phyloP scores from a whole-genome alignment of 2,113 vertebrate genomes.

The Condylura cristata region DNA sequence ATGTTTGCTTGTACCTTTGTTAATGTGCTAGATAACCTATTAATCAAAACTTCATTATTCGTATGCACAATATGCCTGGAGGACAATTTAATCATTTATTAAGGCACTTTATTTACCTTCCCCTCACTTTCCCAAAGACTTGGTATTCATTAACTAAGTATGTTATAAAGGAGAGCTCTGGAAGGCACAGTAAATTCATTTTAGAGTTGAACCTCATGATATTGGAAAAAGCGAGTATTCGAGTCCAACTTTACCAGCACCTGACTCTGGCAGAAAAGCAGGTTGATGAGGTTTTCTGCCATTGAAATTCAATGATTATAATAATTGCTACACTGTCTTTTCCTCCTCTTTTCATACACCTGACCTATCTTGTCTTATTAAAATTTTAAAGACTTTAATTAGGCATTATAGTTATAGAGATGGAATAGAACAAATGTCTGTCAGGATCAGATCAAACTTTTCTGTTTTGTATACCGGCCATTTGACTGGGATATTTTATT shows the following conservation, averaged over 20 bases:
- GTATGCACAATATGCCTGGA: slow-evolving; percentile 75
- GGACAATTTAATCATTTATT: slow-evolving; percentile 80
- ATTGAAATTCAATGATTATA: slow-evolving; percentile 64
- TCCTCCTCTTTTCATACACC: slow-evolving; percentile 69
- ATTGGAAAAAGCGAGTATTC: neutral
- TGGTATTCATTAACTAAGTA: slow-evolving; percentile 41
- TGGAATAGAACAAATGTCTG: slow-evolving; percentile 78
- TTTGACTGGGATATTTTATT: slow-evolving; percentile 83
- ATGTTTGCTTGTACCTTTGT: slow-evolving; percentile 61
- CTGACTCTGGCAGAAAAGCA: slow-evolving; percentile 30
- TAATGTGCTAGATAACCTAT: slow-evolving; percentile 73
- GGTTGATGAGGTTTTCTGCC: slow-evolving; percentile 13
- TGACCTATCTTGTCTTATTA: slow-evolving; percentile 82
- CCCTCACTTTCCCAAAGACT: slow-evolving; percentile 16
- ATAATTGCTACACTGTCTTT: slow-evolving; percentile 75
- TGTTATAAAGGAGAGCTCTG: neutral
- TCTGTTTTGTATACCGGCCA: slow-evolving; percentile 76
- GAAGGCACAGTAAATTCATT: slow-evolving; percentile 40
- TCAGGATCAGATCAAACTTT: slow-evolving; percentile 49
- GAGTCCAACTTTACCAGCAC: slow-evolving; percentile 12
- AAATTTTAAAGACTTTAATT: slow-evolving; percentile 86
- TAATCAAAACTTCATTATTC: slow-evolving; percentile 79
- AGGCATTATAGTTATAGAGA: slow-evolving; percentile 76
- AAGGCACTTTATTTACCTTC: slow-evolving; percentile 69
- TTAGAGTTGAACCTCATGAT: neutral